A percentile compares a stretch with the other conserved stretches of the same genome.
Conservation (phyloP, 2,888 invertebrate species). For the Rhimphoctona megacephalus region DNA sequence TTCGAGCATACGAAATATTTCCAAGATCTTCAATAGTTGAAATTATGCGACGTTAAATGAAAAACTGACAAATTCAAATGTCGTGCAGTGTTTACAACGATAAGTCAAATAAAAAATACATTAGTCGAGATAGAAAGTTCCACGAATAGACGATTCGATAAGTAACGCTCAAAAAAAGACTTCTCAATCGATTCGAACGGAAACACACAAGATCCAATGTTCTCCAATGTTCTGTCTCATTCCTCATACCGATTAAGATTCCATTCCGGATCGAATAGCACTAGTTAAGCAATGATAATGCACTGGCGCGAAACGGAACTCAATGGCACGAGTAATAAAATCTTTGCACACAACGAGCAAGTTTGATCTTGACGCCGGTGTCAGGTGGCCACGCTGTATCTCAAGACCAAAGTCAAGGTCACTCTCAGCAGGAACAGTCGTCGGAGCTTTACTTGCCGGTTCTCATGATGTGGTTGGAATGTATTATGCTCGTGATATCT, state of each 20-base stretch:
- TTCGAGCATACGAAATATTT: background rate
- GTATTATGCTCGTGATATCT: slow-evolving; percentile 12
- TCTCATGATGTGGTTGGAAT: slow-evolving; percentile 27
- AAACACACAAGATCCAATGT: background rate
- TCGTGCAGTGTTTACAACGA: background rate
- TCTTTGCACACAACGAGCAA: slow-evolving; percentile 5
- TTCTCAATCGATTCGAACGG: background rate
- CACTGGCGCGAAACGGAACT: slow-evolving; percentile 5
- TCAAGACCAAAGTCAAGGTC: slow-evolving; percentile 66
- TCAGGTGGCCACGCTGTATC: slow-evolving; percentile 55
- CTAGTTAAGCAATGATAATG: slow-evolving; percentile 5
- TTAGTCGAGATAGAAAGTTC: background rate
- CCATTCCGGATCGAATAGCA: background rate
- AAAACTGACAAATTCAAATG: background rate
- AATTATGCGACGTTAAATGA: background rate
- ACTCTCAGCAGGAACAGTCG: slow-evolving; percentile 22
- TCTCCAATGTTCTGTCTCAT: slow-evolving; percentile 9
- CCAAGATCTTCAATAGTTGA: background rate
- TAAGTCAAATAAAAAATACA: background rate
- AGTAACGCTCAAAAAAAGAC: slow-evolving; percentile 4
- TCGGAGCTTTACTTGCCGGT: slow-evolving; percentile 20
- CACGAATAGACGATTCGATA: background rate
- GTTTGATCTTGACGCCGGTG: slow-evolving; percentile 18
- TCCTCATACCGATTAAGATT: background rate
- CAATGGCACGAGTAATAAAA: slow-evolving; percentile 33